phyloP scores from a whole-genome alignment of 2,888 invertebrate genomes.

The Diplazon laetatorius region DNA sequence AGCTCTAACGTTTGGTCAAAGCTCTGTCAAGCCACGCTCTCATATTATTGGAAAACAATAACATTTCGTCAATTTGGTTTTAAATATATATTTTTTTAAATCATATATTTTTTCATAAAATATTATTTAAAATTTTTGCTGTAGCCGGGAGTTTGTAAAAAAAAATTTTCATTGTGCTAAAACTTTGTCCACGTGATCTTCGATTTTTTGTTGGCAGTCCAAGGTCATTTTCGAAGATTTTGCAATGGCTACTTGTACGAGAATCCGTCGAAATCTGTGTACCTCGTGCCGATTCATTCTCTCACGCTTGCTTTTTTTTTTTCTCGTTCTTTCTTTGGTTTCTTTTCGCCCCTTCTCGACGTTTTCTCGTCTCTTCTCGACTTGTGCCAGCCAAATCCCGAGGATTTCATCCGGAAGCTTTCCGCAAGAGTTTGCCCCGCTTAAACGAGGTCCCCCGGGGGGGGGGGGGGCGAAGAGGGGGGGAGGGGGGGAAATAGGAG shows the following conservation, averaged over 20 bases:
- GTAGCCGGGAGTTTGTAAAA: no score
- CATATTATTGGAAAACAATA: no score
- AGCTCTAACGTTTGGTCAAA: no score
- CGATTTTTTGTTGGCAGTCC: background rate
- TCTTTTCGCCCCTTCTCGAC: background rate
- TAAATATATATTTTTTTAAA: no score
- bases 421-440: slow-evolving; percentile 41
- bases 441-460: slow-evolving; percentile 57
- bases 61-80: no score
- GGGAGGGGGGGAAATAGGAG: no score
- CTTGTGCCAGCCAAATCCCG: slow-evolving; percentile 33
- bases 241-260: background rate
- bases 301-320: background rate
- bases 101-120: no score
- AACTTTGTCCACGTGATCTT: slow-evolving; percentile 5
- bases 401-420: slow-evolving; percentile 50
- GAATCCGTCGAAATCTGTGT: background rate
- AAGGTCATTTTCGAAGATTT: slow-evolving; percentile 21
- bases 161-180: no score
- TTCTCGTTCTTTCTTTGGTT: background rate
- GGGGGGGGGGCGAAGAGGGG: no score
- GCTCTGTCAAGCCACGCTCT: no score
- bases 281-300: background rate
- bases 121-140: no score
- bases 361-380: slow-evolving; percentile 16